These are phyloP conservation scores for Apamea anceps DNA, from an alignment of 2,888 invertebrate genomes.

Conservation along the genomic window DNA sequence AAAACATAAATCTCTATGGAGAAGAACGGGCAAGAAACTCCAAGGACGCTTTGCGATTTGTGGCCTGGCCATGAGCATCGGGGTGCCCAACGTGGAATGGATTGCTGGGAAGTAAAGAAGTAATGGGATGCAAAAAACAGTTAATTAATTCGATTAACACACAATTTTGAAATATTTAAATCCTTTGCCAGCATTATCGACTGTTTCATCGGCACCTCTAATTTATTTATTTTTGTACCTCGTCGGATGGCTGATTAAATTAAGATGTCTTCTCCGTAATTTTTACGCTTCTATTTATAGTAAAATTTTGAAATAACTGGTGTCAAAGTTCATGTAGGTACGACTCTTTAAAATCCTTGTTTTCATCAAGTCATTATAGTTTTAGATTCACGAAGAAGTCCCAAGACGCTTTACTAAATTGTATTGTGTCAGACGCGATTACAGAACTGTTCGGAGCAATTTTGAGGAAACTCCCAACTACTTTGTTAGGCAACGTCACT, in stretches of 20 bases:
- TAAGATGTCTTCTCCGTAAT: background rate
- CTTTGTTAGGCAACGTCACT: slow-evolving; percentile 16
- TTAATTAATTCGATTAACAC: background rate
- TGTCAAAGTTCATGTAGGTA: background rate
- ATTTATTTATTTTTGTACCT: background rate
- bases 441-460: slow-evolving; percentile 40
- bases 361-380: background rate
- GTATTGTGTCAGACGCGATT: slow-evolving; percentile 24
- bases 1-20: too few relatives aligned
- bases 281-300: background rate
- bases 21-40: too few relatives aligned
- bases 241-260: background rate
- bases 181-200: background rate
- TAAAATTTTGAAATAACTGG: background rate
- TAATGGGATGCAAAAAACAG: too few relatives aligned
- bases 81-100: too few relatives aligned
- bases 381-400: slow-evolving; percentile 11
- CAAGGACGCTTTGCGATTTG: too few relatives aligned
- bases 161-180: background rate
- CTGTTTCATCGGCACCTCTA: background rate
- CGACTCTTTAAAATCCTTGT: background rate
- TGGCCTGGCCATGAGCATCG: too few relatives aligned
- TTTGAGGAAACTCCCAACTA: slow-evolving; percentile 27
- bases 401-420: slow-evolving; percentile 11
- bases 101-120: too few relatives aligned